Conservation (phyloP, 2,113 vertebrate species). For the Suricata suricatta region DNA sequence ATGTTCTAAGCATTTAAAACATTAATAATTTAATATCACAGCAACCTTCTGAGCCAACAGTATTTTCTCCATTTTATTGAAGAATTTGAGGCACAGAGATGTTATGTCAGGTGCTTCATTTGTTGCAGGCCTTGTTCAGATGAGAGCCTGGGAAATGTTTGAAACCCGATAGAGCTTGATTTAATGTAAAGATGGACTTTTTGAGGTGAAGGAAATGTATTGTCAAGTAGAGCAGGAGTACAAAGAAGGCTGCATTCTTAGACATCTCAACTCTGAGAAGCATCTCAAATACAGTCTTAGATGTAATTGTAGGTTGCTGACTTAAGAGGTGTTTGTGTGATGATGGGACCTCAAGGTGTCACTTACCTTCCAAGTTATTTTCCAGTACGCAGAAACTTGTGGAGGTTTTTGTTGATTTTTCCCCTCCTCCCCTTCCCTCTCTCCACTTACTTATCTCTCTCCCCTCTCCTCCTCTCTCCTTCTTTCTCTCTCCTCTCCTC, state of each 20-base stretch:
- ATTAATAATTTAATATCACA: background rate
- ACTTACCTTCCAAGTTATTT: background rate
- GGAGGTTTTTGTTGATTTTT: background rate
- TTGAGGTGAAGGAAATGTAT: background rate
- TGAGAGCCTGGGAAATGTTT: background rate
- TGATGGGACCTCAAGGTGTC: background rate
- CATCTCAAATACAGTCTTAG: background rate
- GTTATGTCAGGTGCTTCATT: background rate
- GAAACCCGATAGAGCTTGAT: background rate
- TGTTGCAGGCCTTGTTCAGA: background rate
- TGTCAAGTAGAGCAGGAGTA: background rate
- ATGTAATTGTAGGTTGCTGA: background rate
- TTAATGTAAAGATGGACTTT: background rate
- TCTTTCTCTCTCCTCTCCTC: background rate
- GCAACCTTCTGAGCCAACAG: background rate
- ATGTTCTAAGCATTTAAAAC: background rate
- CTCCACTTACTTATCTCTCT: background rate
- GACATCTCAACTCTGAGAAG: background rate
- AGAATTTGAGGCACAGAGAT: background rate
- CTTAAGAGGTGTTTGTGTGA: background rate
- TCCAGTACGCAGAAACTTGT: background rate
- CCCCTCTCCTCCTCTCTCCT: rapidly evolving
- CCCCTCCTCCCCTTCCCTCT: background rate
- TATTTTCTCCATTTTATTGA: background rate
- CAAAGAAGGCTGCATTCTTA: background rate